These are phyloP conservation scores for Leucophora obtusa DNA, from an alignment of 2,888 invertebrate species.

Conservation along the genomic window DNA sequence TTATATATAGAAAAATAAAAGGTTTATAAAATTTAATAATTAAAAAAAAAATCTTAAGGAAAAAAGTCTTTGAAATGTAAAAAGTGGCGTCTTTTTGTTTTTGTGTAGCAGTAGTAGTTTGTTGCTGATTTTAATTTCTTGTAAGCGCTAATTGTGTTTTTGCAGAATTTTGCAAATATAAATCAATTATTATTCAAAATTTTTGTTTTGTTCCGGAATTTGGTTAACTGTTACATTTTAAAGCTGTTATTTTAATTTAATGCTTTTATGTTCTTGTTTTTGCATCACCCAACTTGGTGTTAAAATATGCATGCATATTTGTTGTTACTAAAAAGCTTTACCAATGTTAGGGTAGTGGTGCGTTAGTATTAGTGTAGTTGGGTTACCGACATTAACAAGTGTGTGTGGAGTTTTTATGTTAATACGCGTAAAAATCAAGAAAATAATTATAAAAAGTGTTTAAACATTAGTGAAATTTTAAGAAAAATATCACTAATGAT, in stretches of 20 bases:
- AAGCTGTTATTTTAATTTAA: no score
- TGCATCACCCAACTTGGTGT: no score
- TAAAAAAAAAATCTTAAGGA: background rate
- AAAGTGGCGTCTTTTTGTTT: background rate
- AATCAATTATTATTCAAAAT: no score
- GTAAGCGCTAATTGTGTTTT: background rate
- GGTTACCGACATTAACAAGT: no score
- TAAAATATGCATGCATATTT: no score
- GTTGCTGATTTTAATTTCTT: background rate
- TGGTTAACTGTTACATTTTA: background rate
- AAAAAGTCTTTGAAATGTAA: background rate
- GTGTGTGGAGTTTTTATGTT: no score
- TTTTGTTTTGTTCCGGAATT: background rate
- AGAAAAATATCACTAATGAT: background rate
- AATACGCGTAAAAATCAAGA: no score
- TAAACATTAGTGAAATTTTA: background rate
- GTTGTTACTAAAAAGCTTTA: no score
- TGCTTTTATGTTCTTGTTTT: no score
- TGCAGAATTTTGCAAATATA: background rate
- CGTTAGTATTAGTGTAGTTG: no score
- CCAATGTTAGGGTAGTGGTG: no score
- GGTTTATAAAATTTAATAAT: background rate
- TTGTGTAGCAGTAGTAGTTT: background rate
- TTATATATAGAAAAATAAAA: background rate
- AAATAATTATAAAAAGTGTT: background rate